A percentile compares a stretch with the other conserved stretches of the same genome.
These are phyloP conservation scores for Prolemur simus DNA, from an alignment of 2,113 vertebrate genomes.

Conservation along the genomic window DNA sequence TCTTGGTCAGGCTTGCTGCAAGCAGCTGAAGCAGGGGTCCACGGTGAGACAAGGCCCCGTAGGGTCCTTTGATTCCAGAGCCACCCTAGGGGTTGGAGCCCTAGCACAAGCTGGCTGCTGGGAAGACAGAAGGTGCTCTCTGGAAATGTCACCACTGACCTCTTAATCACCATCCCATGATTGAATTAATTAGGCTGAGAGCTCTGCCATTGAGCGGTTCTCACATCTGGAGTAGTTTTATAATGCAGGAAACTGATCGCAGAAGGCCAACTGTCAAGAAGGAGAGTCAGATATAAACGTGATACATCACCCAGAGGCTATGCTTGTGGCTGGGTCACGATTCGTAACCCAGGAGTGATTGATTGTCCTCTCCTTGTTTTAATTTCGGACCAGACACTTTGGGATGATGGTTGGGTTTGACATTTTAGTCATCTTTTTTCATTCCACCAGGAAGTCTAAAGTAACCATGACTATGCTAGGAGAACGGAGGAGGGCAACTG, in stretches of 20 bases:
- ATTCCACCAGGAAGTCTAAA: not conserved
- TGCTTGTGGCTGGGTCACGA: slow-evolving; percentile 61
- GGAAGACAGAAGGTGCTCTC: not conserved
- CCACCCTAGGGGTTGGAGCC: not conserved
- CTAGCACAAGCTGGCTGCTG: not conserved
- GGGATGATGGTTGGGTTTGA: slow-evolving; percentile 7
- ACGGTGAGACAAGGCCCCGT: not conserved
- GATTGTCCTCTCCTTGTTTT: slow-evolving; percentile 55
- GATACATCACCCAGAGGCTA: slow-evolving; percentile 53
- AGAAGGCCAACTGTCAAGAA: slow-evolving; percentile 64
- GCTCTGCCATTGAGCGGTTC: slow-evolving; percentile 56
- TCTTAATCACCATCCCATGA: slow-evolving; percentile 70
- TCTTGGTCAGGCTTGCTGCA: not conserved
- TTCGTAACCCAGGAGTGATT: slow-evolving; percentile 63
- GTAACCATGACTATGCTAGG: not conserved
- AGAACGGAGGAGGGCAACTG: not conserved
- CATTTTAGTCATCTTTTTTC: not conserved
- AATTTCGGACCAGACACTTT: slow-evolving; percentile 27
- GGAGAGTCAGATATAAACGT: slow-evolving; percentile 43
- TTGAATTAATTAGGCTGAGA: slow-evolving; percentile 38
- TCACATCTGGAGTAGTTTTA: slow-evolving; percentile 76
- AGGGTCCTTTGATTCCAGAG: not conserved
- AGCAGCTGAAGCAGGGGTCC: not conserved
- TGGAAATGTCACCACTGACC: slow-evolving; percentile 56
- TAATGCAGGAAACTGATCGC: slow-evolving; percentile 58